Percentiles rank a stretch among this genome's conserved stretches.
Conservation (phyloP, 2,888 invertebrate species). For the Mongoloraphidia duomilia region DNA sequence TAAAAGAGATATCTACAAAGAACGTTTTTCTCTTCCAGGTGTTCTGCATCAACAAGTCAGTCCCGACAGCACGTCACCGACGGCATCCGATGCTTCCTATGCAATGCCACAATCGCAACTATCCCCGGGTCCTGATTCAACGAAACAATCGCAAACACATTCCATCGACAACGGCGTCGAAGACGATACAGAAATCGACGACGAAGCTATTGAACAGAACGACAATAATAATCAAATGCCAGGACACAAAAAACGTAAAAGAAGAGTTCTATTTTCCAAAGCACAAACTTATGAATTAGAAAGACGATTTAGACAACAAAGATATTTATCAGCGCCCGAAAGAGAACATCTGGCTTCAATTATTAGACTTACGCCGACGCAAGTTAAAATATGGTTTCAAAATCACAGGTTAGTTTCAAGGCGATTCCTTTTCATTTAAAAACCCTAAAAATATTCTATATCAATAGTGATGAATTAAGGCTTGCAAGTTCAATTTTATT, state of each 20-base stretch:
- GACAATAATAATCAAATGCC: constrained; percentile 28
- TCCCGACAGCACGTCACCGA: constrained; percentile 77
- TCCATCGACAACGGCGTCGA: constrained; percentile 35
- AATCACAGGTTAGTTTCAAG: constrained; percentile 57
- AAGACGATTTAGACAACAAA: constrained; percentile 84
- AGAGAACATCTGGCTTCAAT: constrained; percentile 90
- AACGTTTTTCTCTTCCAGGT: constrained; percentile 26
- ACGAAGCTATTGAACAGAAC: constrained; percentile 13
- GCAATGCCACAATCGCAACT: constrained; percentile 19
- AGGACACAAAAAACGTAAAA: constrained; percentile 77
- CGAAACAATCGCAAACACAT: constrained; percentile 29
- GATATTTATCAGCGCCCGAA: constrained; percentile 95
- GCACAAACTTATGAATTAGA: constrained; percentile 95
- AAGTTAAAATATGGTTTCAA: constrained; percentile 99
- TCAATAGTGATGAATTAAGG: too few species aligned
- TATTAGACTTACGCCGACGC: constrained; percentile 91
- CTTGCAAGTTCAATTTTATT: too few species aligned
- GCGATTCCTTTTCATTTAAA: too few species aligned
- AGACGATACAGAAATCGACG: constrained; percentile 25
- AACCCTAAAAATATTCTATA: too few species aligned
- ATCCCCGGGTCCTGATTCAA: constrained; percentile 23
- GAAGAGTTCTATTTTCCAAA: constrained; percentile 93
- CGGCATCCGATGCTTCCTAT: constrained; percentile 59
- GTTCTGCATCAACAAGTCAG: constrained; percentile 55
- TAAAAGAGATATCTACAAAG: background rate